phyloP scores from a whole-genome alignment of 2,113 vertebrate genomes.

The Argyrosomus japonicus region DNA sequence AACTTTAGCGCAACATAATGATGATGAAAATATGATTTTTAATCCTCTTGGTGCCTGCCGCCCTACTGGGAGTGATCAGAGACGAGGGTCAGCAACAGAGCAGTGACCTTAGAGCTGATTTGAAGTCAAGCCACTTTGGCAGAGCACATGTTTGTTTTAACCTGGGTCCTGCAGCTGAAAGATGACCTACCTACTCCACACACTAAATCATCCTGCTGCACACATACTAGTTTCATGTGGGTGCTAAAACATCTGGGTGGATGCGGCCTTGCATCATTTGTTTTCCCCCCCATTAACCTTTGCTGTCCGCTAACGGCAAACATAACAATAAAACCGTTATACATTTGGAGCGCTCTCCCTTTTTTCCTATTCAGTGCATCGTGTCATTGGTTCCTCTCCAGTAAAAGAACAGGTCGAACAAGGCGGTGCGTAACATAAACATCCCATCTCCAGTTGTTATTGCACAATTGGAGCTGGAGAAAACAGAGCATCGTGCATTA shows the following conservation, averaged over 20 bases:
- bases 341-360: neutral
- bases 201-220: neutral
- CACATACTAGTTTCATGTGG: neutral
- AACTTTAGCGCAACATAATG: conserved; percentile 4
- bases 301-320: neutral
- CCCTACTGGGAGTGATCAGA: conserved; percentile 7
- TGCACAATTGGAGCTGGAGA: conserved; percentile 27
- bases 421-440: conserved; percentile 29
- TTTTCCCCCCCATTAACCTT: neutral
- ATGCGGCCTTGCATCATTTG: neutral
- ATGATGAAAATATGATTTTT: conserved; percentile 11
- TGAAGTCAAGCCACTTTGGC: conserved; percentile 29
- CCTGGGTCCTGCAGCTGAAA: conserved; percentile 13
- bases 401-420: conserved; percentile 33
- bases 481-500: conserved; percentile 60
- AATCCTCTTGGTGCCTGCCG: neutral
- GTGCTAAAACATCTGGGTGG: neutral
- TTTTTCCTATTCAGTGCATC: conserved; percentile 5
- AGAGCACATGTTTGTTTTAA: neutral
- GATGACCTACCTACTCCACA: neutral
- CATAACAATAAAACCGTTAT: neutral
- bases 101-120: conserved; percentile 3
- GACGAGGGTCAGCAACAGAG: conserved; percentile 22
- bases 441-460: conserved; percentile 55
- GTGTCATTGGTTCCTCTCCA: conserved; percentile 35